Base-by-base conservation (phyloP, 2,888 invertebrate genomes). In the Rhagophthalmus giganteus region DNA sequence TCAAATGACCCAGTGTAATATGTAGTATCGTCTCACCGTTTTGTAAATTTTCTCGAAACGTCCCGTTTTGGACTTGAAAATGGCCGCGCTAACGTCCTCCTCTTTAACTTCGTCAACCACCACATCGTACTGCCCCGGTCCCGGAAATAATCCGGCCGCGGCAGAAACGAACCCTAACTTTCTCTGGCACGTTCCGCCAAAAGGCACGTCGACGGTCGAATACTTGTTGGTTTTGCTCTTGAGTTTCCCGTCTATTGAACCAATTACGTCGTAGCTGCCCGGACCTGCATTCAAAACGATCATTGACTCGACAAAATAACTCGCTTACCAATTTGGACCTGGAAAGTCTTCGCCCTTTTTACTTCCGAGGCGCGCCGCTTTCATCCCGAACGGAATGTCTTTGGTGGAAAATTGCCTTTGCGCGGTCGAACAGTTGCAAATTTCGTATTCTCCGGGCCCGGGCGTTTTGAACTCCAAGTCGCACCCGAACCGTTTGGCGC, bases 41-140 rank as follows among this genome's bases (percentile, higher is more conserved):
- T 32, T 40, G 1, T 41, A 7, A 3, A 2, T 2, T 5, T 7
- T n/a, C 10, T 48, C 40, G 38, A 65, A 65, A 24, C 66, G 44
- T 1, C 20, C 10, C 0, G 60, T 53, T 39, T 46, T 56, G 0
- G 66, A 65, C 41, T 51, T 61, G 28, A 66, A 65, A 31, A 59
- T 49, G 15, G 55, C 57, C 2, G 61, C 49, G 1, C 25, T 13
- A 10, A 52, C 33, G 4, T 11, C 20, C 9, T 24, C 12, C 16
- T 45, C 39, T 16, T 45, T 27, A 0, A 37, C 27, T 40, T 54
- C 45, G 20, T 54, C 13, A 24, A 50, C 12, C 34, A 60, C 32
- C 27, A 63, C 38, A 2, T 54, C 52, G 42, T 69, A 69, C 20
- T 60, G 57, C 5, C 59, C 60, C 1, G 69, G 64, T 14, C 64